Conservation (phyloP, 2,113 vertebrate species). For the Hipposideros armiger region DNA sequence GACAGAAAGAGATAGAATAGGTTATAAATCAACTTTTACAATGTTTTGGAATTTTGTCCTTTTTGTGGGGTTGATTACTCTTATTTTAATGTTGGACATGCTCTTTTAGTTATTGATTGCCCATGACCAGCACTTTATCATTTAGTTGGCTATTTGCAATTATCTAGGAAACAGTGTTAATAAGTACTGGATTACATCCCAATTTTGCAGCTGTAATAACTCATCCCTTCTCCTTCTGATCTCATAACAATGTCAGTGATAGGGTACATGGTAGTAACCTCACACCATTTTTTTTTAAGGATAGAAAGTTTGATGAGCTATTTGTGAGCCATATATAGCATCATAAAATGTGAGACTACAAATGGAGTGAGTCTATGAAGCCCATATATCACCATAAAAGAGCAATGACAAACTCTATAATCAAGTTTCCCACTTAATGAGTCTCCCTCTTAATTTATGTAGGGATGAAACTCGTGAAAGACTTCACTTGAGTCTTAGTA, state of each 20-base stretch:
- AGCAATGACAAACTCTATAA: background rate
- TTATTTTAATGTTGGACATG: background rate
- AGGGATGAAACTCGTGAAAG: background rate
- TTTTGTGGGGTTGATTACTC: background rate
- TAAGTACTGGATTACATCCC: background rate
- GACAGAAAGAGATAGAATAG: background rate
- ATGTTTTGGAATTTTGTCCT: background rate
- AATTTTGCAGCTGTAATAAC: background rate
- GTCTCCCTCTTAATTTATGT: background rate
- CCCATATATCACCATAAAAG: background rate
- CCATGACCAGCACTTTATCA: background rate
- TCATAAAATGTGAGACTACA: background rate
- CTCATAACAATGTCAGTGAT: background rate
- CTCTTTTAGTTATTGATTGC: background rate
- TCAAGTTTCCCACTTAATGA: background rate
- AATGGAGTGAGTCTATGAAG: background rate
- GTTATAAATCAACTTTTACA: background rate
- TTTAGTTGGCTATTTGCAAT: background rate
- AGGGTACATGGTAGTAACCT: background rate
- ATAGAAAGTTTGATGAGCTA: background rate
- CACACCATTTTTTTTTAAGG: background rate
- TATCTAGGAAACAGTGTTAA: background rate
- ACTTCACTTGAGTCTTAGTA: background rate
- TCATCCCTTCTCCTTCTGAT: background rate
- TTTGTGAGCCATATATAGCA: background rate